Evolutionary conservation across 2,113 vertebrate genomes (phyloP).

Genomic region (Panurus biarmicus): DNA sequence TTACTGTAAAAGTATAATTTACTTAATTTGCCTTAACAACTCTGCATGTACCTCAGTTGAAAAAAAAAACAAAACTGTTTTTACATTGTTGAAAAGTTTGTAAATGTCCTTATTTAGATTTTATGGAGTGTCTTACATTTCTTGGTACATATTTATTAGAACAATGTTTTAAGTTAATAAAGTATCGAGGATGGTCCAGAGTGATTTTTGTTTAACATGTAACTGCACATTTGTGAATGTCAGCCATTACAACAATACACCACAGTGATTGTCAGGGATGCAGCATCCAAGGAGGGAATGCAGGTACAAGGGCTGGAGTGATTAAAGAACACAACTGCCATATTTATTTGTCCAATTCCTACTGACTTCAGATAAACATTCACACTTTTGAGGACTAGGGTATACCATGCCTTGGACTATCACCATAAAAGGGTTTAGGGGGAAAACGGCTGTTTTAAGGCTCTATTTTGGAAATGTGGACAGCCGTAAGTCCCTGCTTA

Average conservation of each 20-base stretch:
- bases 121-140: slow-evolving; percentile 69
- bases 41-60: slow-evolving; percentile 33
- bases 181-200: slow-evolving; percentile 46
- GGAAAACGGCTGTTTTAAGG: background rate
- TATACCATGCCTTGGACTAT: background rate
- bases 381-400: background rate
- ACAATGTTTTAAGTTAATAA: slow-evolving; percentile 80
- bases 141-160: slow-evolving; percentile 78
- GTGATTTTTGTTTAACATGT: slow-evolving; percentile 36
- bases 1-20: background rate
- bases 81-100: slow-evolving; percentile 54
- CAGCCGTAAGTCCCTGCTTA: background rate
- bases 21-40: slow-evolving; percentile 56
- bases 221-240: background rate
- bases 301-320: background rate
- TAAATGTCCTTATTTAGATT: slow-evolving; percentile 64
- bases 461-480: background rate
- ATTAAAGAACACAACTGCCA: background rate
- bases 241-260: background rate
- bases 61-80: slow-evolving; percentile 28
- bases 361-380: background rate
- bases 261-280: background rate
- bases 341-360: background rate
- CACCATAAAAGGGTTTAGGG: background rate
- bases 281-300: background rate